Percentiles rank a stretch among this genome's conserved stretches.
Evolutionary conservation across 2,113 vertebrate genomes (phyloP).

Genomic region (Spea bombifrons): DNA sequence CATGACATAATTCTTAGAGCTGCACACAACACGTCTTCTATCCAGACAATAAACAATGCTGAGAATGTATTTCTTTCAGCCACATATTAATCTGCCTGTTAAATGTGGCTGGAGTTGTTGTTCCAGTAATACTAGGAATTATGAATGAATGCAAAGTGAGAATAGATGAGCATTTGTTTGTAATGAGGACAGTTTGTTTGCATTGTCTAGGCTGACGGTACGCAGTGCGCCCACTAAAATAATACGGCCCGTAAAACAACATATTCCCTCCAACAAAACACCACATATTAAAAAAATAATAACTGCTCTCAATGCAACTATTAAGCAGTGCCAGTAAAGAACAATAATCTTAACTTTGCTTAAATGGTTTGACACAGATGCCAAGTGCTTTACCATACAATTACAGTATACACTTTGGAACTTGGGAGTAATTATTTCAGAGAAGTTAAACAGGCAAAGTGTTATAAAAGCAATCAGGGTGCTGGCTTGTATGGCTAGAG

Average conservation of each 20-base stretch:
- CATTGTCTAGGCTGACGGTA: slow-evolving; percentile 31
- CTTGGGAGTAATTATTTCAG: too few species aligned
- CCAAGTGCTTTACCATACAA: neutral
- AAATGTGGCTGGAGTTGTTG: slow-evolving; percentile 35
- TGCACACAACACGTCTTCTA: slow-evolving; percentile 12
- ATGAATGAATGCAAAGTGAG: slow-evolving; percentile 39
- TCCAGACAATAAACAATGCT: slow-evolving; percentile 37
- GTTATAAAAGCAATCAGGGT: neutral
- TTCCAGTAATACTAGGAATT: slow-evolving; percentile 42
- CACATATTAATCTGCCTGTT: slow-evolving; percentile 34
- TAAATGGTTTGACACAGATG: neutral
- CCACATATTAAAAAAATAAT: neutral
- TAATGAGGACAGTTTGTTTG: slow-evolving; percentile 24
- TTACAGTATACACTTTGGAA: too few species aligned
- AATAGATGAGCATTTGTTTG: slow-evolving; percentile 39
- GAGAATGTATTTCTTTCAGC: slow-evolving; percentile 25
- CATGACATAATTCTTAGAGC: neutral
- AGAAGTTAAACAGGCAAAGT: neutral
- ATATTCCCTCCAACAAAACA: neutral
- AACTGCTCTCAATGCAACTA: neutral
- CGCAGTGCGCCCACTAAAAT: neutral
- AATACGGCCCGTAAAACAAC: neutral
- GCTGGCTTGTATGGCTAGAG: too few species aligned
- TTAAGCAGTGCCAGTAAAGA: neutral
- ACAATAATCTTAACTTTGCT: neutral